phyloP scores from a whole-genome alignment of 2,797 vertebrate species.

The Hydrocynus forskahlii region DNA sequence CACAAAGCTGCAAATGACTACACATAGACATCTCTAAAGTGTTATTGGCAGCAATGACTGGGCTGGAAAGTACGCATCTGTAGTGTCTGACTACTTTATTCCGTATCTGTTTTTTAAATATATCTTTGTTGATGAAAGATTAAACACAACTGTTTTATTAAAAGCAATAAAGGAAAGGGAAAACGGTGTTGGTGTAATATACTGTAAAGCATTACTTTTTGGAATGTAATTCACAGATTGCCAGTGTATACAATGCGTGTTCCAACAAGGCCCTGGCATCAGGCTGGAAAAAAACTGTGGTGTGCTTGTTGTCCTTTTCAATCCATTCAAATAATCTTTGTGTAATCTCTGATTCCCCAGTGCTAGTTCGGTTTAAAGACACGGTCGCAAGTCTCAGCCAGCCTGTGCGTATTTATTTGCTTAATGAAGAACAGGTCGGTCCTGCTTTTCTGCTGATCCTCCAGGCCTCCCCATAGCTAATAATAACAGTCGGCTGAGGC shows the following conservation, averaged over 20 bases:
- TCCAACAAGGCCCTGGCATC: not conserved
- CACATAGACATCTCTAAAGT: no score
- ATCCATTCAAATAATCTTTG: not conserved
- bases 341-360: constrained; percentile 6
- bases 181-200: no score
- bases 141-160: no score
- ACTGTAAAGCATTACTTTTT: no score
- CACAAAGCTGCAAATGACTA: no score
- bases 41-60: no score
- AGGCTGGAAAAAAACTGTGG: not conserved
- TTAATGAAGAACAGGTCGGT: constrained; percentile 39
- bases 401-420: constrained; percentile 13
- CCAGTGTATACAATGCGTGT: not conserved
- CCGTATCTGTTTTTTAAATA: no score
- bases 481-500: not conserved
- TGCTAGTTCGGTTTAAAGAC: constrained; percentile 6
- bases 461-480: not conserved
- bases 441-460: not conserved
- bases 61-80: no score
- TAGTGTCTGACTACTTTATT: no score
- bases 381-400: constrained; percentile 18
- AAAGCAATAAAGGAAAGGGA: no score
- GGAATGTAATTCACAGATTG: no score
- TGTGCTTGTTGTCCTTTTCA: constrained; percentile 6
- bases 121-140: no score